A percentile compares a stretch with the other conserved stretches of the same genome.
phyloP scores from a whole-genome alignment of 2,113 vertebrate species.

The Ochotona curzoniae region DNA sequence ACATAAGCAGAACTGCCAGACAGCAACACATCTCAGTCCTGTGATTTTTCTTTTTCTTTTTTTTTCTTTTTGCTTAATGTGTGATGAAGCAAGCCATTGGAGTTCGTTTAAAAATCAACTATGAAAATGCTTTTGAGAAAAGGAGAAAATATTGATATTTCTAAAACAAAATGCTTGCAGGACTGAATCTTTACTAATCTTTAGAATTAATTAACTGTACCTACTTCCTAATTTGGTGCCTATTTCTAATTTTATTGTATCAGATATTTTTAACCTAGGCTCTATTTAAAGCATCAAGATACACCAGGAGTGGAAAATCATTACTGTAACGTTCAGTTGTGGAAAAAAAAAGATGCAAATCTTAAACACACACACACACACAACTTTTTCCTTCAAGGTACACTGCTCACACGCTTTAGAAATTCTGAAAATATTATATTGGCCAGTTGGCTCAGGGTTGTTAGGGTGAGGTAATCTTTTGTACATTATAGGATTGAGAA shows the following conservation, averaged over 20 bases:
- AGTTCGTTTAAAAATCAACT: constrained; percentile 32
- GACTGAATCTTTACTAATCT: not conserved
- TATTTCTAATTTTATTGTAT: constrained; percentile 67
- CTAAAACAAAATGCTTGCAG: constrained; percentile 22
- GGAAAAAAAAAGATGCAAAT: constrained; percentile 4
- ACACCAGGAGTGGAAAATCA: constrained; percentile 78
- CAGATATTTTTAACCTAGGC: constrained; percentile 73
- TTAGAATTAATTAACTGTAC: constrained; percentile 56
- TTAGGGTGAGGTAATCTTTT: not conserved
- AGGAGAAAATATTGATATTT: constrained; percentile 33
- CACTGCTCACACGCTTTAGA: constrained; percentile 54
- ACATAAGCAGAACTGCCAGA: not conserved
- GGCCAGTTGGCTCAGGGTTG: not conserved
- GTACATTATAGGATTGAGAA: not conserved
- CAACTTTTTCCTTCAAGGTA: constrained; percentile 51
- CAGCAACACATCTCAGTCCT: not conserved
- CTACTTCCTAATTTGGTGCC: constrained; percentile 69
- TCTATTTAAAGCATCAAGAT: constrained; percentile 73
- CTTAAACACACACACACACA: no score
- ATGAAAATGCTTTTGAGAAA: constrained; percentile 52
- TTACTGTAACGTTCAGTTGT: constrained; percentile 70
- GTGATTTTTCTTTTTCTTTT: not conserved
- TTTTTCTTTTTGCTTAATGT: no score
- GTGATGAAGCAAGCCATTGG: not conserved
- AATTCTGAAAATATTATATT: constrained; percentile 32